Base-by-base conservation (phyloP, 2,113 vertebrate genomes). In the Arothron firmamentum region DNA sequence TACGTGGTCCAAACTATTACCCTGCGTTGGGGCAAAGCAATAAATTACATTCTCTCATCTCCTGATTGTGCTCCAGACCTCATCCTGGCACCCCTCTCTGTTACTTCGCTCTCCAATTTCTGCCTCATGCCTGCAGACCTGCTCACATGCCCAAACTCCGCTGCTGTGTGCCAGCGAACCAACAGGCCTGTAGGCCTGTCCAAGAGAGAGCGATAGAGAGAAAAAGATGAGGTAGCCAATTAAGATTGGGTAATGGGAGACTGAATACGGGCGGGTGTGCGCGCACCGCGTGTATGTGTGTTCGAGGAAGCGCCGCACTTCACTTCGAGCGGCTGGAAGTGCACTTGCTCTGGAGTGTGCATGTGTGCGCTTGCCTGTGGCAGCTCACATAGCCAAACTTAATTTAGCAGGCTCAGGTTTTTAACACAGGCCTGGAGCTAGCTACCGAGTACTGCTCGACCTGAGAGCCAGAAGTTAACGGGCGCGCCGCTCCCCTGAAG, bases 371-470 rank as follows among this genome's bases (percentile, higher is more conserved):
- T 65, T 3, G 83, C 90, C 87, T 90, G 78, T 80, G 89, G 90
- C 85, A 85, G 80, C 69, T 46, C 82, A 79, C 80, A 59, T 72
- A 71, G 79, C 81, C 88, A 85, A 85, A 88, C 83, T 85, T 91
- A 85, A 89, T 91, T 90, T 89, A 88, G 85, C 75, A 79, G 76
- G 70, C 65, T 76, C 69, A 50, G 72, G 75, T 79, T 87, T 89
- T 88, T 85, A 81, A 86, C 82, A 81, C 79, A 62, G 77, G 88
- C 90, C 87, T 72, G 75, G 68, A 89, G 90, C 85, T 73, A 85
- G 67, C 80, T 70, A 79, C 80, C 52, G 78, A 80, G 76, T 74
- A 59, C 57, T 74, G 79, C 82, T 85, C 80, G 81, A 80, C 85
- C 73, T 77, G 67, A 76, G 79, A 81, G 78, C 79, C 74, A 79